Evolutionary conservation across 2,888 invertebrate species (phyloP).

Genomic region (Prosapia bicincta): DNA sequence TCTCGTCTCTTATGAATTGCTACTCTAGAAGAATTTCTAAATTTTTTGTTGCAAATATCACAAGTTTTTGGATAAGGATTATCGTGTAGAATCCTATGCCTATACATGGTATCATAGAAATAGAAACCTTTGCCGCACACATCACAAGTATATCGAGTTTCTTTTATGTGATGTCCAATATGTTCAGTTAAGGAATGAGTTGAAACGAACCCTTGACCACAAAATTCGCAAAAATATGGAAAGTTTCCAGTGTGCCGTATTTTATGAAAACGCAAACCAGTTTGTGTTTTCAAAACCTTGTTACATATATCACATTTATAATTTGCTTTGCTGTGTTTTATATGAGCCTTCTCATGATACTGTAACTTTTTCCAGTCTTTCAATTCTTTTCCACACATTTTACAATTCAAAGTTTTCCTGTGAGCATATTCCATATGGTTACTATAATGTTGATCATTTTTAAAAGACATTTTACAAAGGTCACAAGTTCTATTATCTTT

Average conservation of each 20-base stretch:
- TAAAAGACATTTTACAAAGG: neutral
- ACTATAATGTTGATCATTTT: neutral
- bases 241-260: neutral
- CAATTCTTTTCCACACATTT: neutral
- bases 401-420: neutral
- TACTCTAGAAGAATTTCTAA: conserved; percentile 36
- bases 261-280: neutral
- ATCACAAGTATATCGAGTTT: conserved; percentile 37
- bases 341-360: neutral
- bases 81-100: conserved; percentile 39
- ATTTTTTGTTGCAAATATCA: conserved; percentile 33
- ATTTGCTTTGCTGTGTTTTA: neutral
- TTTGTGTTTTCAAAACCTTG: neutral
- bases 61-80: conserved; percentile 39
- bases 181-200: conserved; percentile 36
- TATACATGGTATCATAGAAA: conserved; percentile 37
- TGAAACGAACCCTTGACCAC: conserved; percentile 36
- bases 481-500: neutral
- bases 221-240: conserved; percentile 31
- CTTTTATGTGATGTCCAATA: conserved; percentile 35
- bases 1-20: conserved; percentile 46
- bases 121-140: conserved; percentile 37
- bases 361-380: neutral
- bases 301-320: neutral
- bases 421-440: neutral